Evolutionary conservation across 2,888 invertebrate species (phyloP).

Genomic region (Calameuta pallipes): DNA sequence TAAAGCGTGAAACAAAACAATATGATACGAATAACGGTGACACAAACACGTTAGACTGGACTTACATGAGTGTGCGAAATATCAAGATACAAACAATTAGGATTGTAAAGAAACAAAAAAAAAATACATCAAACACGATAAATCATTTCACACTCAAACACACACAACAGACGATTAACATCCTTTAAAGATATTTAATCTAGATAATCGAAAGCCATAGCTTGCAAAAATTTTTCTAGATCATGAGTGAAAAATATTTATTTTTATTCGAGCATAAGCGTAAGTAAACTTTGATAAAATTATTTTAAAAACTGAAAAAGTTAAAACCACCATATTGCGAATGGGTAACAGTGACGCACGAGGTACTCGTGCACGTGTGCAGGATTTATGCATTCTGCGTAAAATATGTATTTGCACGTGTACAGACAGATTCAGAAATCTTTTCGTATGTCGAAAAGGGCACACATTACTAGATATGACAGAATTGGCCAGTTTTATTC

Average conservation of each 20-base stretch:
- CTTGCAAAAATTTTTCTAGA: conserved; percentile 49
- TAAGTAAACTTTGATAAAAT: conserved; percentile 32
- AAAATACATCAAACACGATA: not conserved
- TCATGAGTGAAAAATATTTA: conserved; percentile 49
- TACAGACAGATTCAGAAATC: not conserved
- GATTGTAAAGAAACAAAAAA: not conserved
- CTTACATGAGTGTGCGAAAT: not conserved
- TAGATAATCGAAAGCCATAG: conserved; percentile 25
- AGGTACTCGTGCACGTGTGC: not conserved
- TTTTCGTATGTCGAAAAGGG: not conserved
- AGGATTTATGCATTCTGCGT: not conserved
- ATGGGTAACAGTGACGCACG: not conserved
- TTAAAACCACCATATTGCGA: not conserved
- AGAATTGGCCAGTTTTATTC: not conserved
- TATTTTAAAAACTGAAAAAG: conserved; percentile 9
- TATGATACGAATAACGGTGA: not conserved
- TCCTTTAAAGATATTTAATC: not conserved
- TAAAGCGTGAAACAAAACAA: not conserved
- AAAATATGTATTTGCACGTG: not conserved
- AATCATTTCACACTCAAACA: not conserved
- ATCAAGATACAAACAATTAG: not conserved
- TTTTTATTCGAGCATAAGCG: conserved; percentile 46
- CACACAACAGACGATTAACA: not conserved
- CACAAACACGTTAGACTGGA: not conserved
- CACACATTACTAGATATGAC: not conserved